Evolutionary conservation across 37 sponge, comb jelly and placozoan species (phyloP), one percentile per base, ranked within the genome.

Genomic region (Ephydatia muelleri): DNA sequence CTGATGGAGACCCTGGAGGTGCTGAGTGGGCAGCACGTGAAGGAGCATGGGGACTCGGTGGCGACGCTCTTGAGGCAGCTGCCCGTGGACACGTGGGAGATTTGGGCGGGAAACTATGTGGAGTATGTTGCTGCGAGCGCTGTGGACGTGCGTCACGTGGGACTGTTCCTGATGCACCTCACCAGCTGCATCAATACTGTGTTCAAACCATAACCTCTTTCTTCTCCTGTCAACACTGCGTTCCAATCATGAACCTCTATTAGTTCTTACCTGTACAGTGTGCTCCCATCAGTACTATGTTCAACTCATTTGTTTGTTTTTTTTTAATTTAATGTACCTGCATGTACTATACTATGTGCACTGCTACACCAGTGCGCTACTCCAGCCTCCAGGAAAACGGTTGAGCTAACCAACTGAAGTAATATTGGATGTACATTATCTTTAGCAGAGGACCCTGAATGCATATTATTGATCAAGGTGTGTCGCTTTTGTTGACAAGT

Each of bases 21-120:
- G 23, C 19, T 67, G 38, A 39, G 36, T 25, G 67, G 68, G 13
- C 27, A 73, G 0, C 80, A 86, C 6, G 37, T 72, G n/a, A 68
- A 66, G 21, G 78, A 48, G 32, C 86, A 83, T 74, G 35, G 79
- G 23, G 66, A 78, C n/a, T 21, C 5, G 22, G 87, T 95, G 72
- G 71, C 69, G 0, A 31, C 31, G 26, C 48, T 82, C 23, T 77
- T 86, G 12, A 29, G 26, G 9, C 65, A 86, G 43, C 47, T 95
- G 14, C 96, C 96, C 13, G 43, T n/a, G 11, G 88, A 87, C 64
- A 92, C 96, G 6, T 88, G 90, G 89, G 88, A 89, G 31, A 28
- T 95, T 48, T 95, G 96, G 96, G 25, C 84, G 26, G 96, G 96
- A 5, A 95, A 95, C 76, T 95, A 87, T 34, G 77, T 95, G 5